Conservation (phyloP, 2,113 vertebrate genomes). For the Delphinus delphis region DNA sequence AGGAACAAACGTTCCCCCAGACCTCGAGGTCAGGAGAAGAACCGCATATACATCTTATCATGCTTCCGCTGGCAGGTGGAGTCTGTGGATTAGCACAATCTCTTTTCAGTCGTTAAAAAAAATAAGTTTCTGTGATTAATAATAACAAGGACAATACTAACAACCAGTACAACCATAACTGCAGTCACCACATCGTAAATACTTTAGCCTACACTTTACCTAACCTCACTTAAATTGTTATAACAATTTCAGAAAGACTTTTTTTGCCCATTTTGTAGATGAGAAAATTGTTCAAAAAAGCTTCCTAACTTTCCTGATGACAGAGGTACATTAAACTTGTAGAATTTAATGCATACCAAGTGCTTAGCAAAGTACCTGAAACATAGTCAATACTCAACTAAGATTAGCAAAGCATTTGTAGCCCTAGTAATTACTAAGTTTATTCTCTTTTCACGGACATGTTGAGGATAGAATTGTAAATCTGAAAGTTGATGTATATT, state of each 20-base stretch:
- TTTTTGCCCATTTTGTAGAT: not conserved
- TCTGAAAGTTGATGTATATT: not conserved
- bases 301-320: not conserved
- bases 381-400: fast-evolving
- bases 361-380: no score
- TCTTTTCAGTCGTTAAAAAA: not conserved
- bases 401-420: not conserved
- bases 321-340: not conserved
- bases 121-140: not conserved
- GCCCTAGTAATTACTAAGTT: no score
- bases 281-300: not conserved
- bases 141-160: no score
- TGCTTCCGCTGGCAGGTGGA: not conserved
- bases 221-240: not conserved
- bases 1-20: not conserved
- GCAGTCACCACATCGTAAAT: not conserved
- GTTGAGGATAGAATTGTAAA: no score
- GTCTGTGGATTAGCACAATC: not conserved
- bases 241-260: not conserved
- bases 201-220: not conserved
- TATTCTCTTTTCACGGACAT: not conserved
- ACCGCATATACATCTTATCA: fast-evolving
- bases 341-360: no score
- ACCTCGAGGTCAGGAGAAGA: fast-evolving
- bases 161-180: not conserved